Conservation (phyloP, 2,113 vertebrate genomes). For the mouse (Mus musculus) region DNA sequence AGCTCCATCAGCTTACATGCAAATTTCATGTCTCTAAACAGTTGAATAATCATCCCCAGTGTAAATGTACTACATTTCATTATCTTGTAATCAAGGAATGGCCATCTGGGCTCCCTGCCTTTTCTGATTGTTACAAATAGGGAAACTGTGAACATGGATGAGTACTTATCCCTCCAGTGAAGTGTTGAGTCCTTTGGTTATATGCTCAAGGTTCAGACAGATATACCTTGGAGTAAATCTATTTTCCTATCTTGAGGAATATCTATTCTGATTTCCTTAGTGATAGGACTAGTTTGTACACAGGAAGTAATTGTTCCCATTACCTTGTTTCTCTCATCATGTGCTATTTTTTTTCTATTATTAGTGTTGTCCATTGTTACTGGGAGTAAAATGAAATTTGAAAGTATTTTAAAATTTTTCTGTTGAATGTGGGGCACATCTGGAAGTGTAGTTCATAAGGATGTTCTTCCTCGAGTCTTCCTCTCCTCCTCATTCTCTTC, state of each 20-base stretch:
- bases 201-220: not conserved
- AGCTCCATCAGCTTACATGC: no score
- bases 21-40: not conserved
- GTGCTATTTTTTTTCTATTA: not conserved
- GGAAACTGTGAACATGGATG: not conserved
- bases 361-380: not conserved
- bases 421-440: no score
- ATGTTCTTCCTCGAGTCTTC: no score
- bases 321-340: not conserved
- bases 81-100: no score
- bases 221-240: not conserved
- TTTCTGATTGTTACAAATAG: not conserved
- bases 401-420: not conserved
- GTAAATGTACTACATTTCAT: no score
- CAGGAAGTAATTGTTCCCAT: not conserved
- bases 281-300: not conserved
- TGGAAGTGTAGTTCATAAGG: no score
- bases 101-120: not conserved
- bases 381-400: not conserved
- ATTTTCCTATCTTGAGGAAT: not conserved
- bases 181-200: not conserved
- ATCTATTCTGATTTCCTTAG: not conserved
- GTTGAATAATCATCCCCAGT: not conserved
- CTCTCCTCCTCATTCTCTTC: no score
- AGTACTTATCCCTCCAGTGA: not conserved